Evolutionary conservation across 2,888 invertebrate genomes (phyloP).

Genomic region (Andrena fulva): DNA sequence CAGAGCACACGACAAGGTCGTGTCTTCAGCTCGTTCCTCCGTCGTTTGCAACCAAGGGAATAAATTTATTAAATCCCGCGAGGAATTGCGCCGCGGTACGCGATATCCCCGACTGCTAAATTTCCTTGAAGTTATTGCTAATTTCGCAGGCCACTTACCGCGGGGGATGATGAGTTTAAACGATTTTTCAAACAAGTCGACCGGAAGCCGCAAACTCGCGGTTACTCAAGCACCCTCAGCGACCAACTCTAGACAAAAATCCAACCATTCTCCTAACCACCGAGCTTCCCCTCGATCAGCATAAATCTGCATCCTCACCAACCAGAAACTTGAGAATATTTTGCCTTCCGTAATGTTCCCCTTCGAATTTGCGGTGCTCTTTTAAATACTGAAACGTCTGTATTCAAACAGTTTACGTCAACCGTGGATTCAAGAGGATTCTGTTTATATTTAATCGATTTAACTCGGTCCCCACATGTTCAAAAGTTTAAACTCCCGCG

Average conservation of each 20-base stretch:
- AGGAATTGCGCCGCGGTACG: slow-evolving; percentile 19
- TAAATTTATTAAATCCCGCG: slow-evolving; percentile 49
- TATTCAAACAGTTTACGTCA: not conserved
- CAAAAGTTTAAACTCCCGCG: no score
- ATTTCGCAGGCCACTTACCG: slow-evolving; percentile 35
- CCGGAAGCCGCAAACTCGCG: not conserved
- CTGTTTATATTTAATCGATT: slow-evolving; percentile 4
- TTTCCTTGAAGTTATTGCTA: slow-evolving; percentile 31
- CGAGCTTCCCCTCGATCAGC: not conserved
- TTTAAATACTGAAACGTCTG: not conserved
- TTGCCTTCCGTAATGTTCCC: not conserved
- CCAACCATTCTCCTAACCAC: not conserved
- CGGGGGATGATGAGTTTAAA: slow-evolving; percentile 9
- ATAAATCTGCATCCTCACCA: not conserved
- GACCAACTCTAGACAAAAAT: not conserved
- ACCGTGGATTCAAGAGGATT: not conserved
- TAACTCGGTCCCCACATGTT: not conserved
- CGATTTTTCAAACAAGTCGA: slow-evolving; percentile 28
- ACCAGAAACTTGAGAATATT: not conserved
- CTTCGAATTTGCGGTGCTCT: not conserved
- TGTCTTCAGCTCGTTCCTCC: slow-evolving; percentile 13
- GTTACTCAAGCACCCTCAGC: not conserved
- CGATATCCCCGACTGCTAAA: slow-evolving; percentile 24
- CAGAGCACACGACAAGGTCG: slow-evolving; percentile 33
- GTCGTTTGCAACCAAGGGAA: slow-evolving; percentile 23